A percentile compares a stretch with the other conserved stretches of the same genome.
These are phyloP conservation scores for Tapirus terrestris DNA, from an alignment of 2,113 vertebrate species.

Conservation along the genomic window DNA sequence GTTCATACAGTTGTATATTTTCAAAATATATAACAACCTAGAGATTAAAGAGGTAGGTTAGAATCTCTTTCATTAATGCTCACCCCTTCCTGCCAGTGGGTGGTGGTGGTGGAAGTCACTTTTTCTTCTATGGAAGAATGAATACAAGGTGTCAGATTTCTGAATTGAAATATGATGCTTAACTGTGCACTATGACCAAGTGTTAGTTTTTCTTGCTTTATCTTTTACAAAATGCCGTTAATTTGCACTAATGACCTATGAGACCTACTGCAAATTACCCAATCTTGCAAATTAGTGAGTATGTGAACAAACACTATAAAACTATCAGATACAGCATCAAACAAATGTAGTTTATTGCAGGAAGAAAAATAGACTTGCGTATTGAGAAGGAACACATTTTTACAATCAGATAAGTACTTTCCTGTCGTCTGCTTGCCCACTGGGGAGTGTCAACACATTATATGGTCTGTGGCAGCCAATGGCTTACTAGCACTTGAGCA, in stretches of 20 bases:
- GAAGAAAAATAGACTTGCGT: slow-evolving; percentile 78
- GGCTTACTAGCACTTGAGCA: slow-evolving; percentile 66
- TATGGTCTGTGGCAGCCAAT: slow-evolving; percentile 68
- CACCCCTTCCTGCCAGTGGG: background rate
- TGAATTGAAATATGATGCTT: slow-evolving; percentile 60
- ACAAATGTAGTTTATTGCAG: slow-evolving; percentile 79
- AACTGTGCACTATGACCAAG: slow-evolving; percentile 17
- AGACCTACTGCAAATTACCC: slow-evolving; percentile 81
- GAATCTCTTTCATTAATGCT: background rate
- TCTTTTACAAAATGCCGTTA: slow-evolving; percentile 75
- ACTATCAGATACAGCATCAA: slow-evolving; percentile 77
- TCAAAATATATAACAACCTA: slow-evolving; percentile 21
- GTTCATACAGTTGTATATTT: slow-evolving; percentile 57
- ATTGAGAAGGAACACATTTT: slow-evolving; percentile 75
- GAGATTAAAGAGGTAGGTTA: background rate
- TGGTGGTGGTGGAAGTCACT: background rate
- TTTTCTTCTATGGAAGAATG: background rate
- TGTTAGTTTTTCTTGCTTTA: slow-evolving; percentile 73
- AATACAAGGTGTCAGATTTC: slow-evolving; percentile 47
- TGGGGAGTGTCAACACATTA: slow-evolving; percentile 64
- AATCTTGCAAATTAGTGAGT: slow-evolving; percentile 80
- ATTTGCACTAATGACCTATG: slow-evolving; percentile 80
- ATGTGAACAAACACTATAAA: slow-evolving; percentile 80
- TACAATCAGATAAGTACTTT: slow-evolving; percentile 71
- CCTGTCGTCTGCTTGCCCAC: slow-evolving; percentile 62